A percentile compares a stretch with the other conserved stretches of the same genome.
Evolutionary conservation across 2,113 vertebrate genomes (phyloP).

Genomic region (Prionailurus viverrinus): DNA sequence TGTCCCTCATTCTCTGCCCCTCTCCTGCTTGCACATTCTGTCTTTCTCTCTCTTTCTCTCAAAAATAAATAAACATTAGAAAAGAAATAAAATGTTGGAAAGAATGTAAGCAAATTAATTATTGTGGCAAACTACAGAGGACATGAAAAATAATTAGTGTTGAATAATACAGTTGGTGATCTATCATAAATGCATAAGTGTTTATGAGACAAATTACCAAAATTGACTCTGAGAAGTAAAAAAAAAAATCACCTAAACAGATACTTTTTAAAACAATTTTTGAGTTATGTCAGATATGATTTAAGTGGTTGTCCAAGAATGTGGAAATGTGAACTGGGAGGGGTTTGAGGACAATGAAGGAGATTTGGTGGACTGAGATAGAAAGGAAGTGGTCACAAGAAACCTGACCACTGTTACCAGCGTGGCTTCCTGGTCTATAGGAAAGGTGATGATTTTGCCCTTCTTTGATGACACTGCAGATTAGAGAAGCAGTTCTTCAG

Average conservation of each 20-base stretch:
- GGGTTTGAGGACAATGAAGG: background rate
- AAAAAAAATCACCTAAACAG: background rate
- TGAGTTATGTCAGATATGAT: background rate
- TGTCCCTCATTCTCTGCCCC: too few relatives aligned
- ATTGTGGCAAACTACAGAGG: background rate
- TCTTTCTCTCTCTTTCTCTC: too few relatives aligned
- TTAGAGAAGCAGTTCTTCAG: background rate
- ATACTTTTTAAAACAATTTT: background rate
- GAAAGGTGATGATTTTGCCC: background rate
- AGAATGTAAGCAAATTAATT: constrained; percentile 15
- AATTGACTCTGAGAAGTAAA: background rate
- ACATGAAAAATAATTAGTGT: background rate
- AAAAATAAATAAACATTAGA: too few relatives aligned
- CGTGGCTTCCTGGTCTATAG: background rate
- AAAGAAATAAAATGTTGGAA: too few relatives aligned
- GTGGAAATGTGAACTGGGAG: too few relatives aligned
- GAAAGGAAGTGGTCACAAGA: background rate
- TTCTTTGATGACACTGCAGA: background rate
- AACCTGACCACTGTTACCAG: background rate
- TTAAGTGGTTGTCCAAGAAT: background rate
- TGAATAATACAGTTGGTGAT: background rate
- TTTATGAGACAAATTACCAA: background rate
- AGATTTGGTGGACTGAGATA: background rate
- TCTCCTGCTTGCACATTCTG: too few relatives aligned
- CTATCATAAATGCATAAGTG: background rate